Evolutionary conservation across 2,888 invertebrate genomes (phyloP).

Genomic region (Anarsia innoxiella): DNA sequence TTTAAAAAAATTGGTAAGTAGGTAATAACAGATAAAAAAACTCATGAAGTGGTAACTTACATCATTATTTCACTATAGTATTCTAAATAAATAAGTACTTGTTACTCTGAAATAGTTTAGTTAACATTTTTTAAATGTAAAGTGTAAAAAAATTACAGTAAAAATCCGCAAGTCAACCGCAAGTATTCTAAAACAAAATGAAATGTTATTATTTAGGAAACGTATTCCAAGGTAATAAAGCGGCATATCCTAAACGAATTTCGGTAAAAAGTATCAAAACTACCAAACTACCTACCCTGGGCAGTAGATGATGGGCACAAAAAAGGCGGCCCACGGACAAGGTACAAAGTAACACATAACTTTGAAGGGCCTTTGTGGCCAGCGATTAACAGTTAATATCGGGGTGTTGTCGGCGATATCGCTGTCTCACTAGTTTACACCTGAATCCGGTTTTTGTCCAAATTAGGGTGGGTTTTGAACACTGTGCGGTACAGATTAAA

Average conservation of each 20-base stretch:
- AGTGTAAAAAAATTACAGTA: no score
- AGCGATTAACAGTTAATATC: constrained; percentile 53
- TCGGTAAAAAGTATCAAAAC: constrained; percentile 19
- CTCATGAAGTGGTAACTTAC: no score
- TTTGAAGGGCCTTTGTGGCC: constrained; percentile 21
- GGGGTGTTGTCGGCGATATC: constrained; percentile 25
- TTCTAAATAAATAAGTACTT: no score
- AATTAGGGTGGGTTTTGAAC: constrained; percentile 18
- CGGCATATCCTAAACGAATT: neutral
- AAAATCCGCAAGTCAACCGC: no score
- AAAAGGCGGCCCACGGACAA: constrained; percentile 50
- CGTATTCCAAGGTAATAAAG: neutral
- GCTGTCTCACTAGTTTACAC: constrained; percentile 15
- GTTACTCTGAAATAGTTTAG: no score
- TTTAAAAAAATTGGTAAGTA: no score
- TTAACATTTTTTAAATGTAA: no score
- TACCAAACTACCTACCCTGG: no score
- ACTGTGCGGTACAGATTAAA: constrained; percentile 19
- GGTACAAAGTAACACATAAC: constrained; percentile 49
- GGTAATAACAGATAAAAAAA: no score
- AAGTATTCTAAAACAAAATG: no score
- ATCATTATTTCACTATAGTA: no score
- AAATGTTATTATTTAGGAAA: no score
- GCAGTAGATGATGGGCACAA: constrained; percentile 44
- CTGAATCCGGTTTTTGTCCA: constrained; percentile 29